phyloP scores from a whole-genome alignment of 2,888 invertebrate genomes.

The Ennomos fuscantarius region DNA sequence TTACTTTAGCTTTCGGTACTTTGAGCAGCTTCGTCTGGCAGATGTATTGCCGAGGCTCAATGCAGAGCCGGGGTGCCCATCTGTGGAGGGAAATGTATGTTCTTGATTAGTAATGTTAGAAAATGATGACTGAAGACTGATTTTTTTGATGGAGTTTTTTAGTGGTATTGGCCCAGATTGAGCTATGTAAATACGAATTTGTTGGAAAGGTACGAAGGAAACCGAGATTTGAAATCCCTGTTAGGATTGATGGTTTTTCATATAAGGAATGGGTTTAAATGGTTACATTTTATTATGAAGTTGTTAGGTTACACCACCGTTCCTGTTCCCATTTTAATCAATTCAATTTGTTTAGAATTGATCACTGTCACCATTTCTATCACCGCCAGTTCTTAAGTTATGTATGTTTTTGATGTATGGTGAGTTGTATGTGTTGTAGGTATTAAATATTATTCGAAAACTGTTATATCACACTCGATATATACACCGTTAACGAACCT shows the following conservation, averaged over 20 bases:
- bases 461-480: constrained; percentile 20
- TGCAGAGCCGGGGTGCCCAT: constrained; percentile 88
- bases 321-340: background rate
- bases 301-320: constrained; percentile 19
- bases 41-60: constrained; percentile 87
- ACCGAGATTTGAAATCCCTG: constrained; percentile 5
- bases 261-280: constrained; percentile 11
- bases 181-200: constrained; percentile 1
- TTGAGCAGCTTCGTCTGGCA: constrained; percentile 88
- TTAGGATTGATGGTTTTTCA: constrained; percentile 5
- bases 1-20: constrained; percentile 75
- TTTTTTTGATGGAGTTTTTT: background rate
- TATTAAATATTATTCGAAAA: constrained; percentile 8
- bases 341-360: background rate
- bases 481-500: constrained; percentile 19
- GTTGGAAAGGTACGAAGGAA: too few relatives aligned
- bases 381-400: constrained; percentile 3
- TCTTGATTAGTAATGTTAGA: background rate
- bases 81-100: constrained; percentile 61
- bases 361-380: constrained; percentile 2
- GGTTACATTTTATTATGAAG: constrained; percentile 11
- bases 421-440: constrained; percentile 13
- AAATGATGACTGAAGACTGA: background rate
- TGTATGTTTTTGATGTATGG: constrained; percentile 8
- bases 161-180: background rate